phyloP scores from a whole-genome alignment of 2,888 invertebrate genomes.

The Pardosa pseudoannulata region DNA sequence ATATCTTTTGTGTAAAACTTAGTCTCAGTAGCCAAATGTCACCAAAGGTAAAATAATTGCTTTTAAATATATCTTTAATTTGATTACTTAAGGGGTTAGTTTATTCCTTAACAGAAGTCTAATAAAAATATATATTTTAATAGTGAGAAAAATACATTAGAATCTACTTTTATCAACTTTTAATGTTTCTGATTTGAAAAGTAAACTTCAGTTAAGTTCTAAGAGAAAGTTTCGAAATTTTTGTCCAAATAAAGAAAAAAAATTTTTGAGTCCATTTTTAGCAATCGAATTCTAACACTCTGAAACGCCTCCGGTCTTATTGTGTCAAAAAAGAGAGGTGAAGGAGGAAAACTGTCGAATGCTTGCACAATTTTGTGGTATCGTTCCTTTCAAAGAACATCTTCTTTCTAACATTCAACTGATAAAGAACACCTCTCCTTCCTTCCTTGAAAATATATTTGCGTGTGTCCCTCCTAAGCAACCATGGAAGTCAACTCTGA shows the following conservation, averaged over 20 bases:
- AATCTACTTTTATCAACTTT: too few species aligned
- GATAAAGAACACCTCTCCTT: constrained; percentile 29
- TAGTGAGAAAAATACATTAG: too few species aligned
- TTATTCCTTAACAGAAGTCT: too few species aligned
- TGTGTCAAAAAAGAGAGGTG: background rate
- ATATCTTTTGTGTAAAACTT: too few species aligned
- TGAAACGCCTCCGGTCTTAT: constrained; percentile 33
- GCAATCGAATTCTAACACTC: background rate
- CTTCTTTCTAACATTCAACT: background rate
- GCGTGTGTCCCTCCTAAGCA: constrained; percentile 27
- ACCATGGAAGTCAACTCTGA: constrained; percentile 14
- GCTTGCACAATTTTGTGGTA: constrained; percentile 25
- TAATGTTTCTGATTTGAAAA: too few species aligned
- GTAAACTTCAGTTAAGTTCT: too few species aligned
- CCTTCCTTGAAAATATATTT: constrained; percentile 38
- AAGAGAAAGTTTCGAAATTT: too few species aligned
- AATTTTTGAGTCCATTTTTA: background rate
- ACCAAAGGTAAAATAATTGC: too few species aligned
- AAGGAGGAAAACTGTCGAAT: constrained; percentile 30
- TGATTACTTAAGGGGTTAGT: too few species aligned
- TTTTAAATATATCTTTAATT: too few species aligned
- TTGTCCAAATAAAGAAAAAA: background rate
- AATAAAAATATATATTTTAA: too few species aligned
- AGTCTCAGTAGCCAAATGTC: too few species aligned
- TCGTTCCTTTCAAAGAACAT: background rate